Evolutionary conservation across 2,797 vertebrate genomes (phyloP).

Genomic region (Anniella stebbinsi): DNA sequence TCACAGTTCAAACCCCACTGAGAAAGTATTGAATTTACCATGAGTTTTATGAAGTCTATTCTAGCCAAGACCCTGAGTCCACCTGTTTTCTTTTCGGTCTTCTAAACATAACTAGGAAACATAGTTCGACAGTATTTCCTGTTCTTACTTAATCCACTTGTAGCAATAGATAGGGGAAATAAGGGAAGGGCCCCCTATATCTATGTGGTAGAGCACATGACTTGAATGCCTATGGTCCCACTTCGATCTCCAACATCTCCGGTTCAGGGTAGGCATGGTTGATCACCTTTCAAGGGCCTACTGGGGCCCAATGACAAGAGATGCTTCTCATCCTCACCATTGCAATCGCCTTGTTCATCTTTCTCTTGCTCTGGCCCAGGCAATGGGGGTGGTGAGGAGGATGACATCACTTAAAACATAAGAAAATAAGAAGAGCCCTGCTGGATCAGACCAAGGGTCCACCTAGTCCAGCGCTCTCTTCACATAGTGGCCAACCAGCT

Average conservation of each 20-base stretch:
- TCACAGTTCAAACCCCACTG: neutral
- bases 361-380: no score
- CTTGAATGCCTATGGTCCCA: neutral
- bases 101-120: neutral
- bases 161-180: neutral
- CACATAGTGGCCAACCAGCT: no score
- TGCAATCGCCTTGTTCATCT: no score
- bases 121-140: neutral
- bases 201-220: neutral
- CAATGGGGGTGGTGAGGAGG: no score
- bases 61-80: neutral
- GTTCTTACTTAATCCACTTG: neutral
- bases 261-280: neutral
- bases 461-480: no score
- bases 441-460: no score
- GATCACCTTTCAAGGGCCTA: no score
- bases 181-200: no score
- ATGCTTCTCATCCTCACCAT: no score
- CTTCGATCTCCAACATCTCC: neutral
- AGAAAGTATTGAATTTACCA: neutral
- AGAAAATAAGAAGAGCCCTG: no score
- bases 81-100: neutral
- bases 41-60: neutral
- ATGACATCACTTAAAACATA: no score
- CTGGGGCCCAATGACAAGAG: no score